Base-by-base conservation (phyloP, 2,113 vertebrate species). In the Pluvianellus socialis region DNA sequence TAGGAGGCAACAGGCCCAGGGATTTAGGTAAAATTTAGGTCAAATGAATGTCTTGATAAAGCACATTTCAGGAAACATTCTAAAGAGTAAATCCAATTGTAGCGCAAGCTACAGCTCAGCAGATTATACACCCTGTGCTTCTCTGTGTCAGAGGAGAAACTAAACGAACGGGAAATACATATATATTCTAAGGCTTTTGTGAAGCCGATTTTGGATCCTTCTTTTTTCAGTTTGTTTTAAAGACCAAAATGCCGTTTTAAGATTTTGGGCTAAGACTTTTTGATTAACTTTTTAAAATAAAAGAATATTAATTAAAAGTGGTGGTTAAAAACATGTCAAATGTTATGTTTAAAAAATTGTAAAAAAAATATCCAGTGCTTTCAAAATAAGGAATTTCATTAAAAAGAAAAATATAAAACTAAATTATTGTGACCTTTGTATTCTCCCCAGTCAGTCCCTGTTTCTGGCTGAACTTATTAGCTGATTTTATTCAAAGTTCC, bases 401-500 rank as follows among this genome's bases (percentile, higher is more conserved):
- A 32, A 58, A 89, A 26, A 81, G 26, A 23, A 49, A 85, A 84
- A 91, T n/a, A 38, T 13, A 7, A 84, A 94, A 63, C 22, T 42
- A 20, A 94, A 84, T 42, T 53, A 55, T n/a, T 53, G 50, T 42
- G 50, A 71, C 24, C 17, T 84, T 93, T 91, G 59, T 67, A 50
- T 91, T 91, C 40, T 86, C 42, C 47, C 26, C 23, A 74, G 53
- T 42, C 42, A 73, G 38, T 59, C n/a, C 17, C 17, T 35, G 58
- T 68, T 92, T 86, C 63, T 94, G 70, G 14, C 35, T 86, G 66
- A 86, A 88, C 81, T 85, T 92, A 90, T 79, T 85, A 65, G 56
- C 33, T 72, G 61, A 65, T 75, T 85, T 93, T 82, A 79, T 84
- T 47, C 33, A 30, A 72, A 75, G 11, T 76, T 88, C 62, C 21